Base-by-base conservation (phyloP, 2,888 invertebrate genomes). In the Drosophila macrothrix region DNA sequence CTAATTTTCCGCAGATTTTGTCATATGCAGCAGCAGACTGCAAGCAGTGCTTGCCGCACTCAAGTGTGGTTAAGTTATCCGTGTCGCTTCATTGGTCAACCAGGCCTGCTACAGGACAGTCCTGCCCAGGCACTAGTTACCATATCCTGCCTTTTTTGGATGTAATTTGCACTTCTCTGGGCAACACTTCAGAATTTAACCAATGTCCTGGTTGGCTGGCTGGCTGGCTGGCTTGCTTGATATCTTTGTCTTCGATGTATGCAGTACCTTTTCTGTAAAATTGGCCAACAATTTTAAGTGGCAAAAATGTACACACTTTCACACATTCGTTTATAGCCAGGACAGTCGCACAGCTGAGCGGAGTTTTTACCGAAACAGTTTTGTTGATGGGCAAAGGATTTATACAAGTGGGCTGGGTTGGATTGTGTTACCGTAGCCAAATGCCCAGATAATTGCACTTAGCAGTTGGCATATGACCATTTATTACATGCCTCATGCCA, bases 1-100 rank as follows among this genome's bases (percentile, higher is more conserved):
- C 74, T 82, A 89, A 87, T 90, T 90, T 90, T 90, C 74, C 76
- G 83, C 90, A 87, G 87, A 78, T 87, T 90, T 90, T 70, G 60
- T 54, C 67, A 73, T 74, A 59, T 78, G 64, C 70, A 74, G 67
- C 60, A 37, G 16, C 2, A 29, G 49, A 50, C 31, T 67, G 61
- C 25, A 56, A 56, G 61, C 64, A 67, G 16, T 64, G 43, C 49
- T 46, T 43, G 46, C 62, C 41, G 35, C 59, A 65, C 43, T 74
- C 67, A 75, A 59, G 59, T 79, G 65, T 81, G 78, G 64, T 64
- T 67, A 61, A 63, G 70, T 61, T 85, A 72, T 76, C 70, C 89
- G 67, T 78, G 83, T 72, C 62, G 82, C 71, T 73, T 58, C 66
- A 49, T 53, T 70, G 62, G 80, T 54, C 69, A 64, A 33, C n/a